Base-by-base conservation (phyloP, 37 sponge, comb jelly and placozoan genomes). In the Ephydatia muelleri region DNA sequence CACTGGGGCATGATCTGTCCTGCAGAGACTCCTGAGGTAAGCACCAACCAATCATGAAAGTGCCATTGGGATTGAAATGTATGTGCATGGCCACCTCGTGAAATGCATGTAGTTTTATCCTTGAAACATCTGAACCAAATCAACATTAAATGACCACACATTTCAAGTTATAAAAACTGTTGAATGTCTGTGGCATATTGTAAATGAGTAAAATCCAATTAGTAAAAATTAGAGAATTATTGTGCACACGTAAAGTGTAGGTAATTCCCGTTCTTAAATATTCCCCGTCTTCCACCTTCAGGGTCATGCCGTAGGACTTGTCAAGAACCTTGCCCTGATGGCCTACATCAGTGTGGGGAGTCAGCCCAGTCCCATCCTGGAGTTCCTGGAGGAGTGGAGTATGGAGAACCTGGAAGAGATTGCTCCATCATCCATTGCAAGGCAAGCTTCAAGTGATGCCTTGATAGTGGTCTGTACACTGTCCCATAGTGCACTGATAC, bases 1-100 rank as follows among this genome's bases (percentile, higher is more conserved):
- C 98, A 94, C 89, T 99, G 99, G 99, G 99, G 99, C 28, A 99
- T 99, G 99, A 99, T 99, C 57, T 99, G 99, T 78, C 99, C 99
- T 9, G 99, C 99, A 14, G 99, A 99, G 78, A 99, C 99, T 5
- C 99, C 99, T 19, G 99, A 99, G 86, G 95, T 95, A 38, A 36
- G 38, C 29, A 5, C 9, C 3, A 75, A 26, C 5, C 35, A 3
- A 13, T 30, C 38, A 3, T 75, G 26, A 75, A 32, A n/a, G 14
- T 81, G 27, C 36, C 13, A 3, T 57, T 25, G 40, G 30, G 23
- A 74, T 64, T 66, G 14, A 21, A 34, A 49, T 72, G 43, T n/a
- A 76, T 47, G 75, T 71, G 77, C 57, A 23, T 28, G 67, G 26
- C 26, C 65, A 48, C 65, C 47, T 67, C 66, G 78, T 72, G 68